Conservation (phyloP, 2,797 vertebrate species). For the Cryptoprocta ferox region DNA sequence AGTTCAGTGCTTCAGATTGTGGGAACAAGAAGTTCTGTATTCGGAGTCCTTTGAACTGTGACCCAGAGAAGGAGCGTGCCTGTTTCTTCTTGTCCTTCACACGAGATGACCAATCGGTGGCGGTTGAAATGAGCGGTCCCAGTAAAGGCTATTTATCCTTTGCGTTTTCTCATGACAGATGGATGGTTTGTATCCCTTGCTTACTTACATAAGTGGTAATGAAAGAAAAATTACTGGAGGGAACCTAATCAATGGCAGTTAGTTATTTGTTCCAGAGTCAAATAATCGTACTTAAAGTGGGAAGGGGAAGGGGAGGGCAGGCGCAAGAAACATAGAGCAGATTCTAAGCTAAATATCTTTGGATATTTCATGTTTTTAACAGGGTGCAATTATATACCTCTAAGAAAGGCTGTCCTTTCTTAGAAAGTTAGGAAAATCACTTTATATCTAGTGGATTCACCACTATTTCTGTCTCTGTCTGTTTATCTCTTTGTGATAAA, state of each 20-base stretch:
- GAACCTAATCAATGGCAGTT: not conserved
- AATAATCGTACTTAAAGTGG: not conserved
- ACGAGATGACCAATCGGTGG: slow-evolving; percentile 81
- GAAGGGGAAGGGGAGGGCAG: not conserved
- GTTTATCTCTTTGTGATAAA: not conserved
- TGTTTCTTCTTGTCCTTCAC: slow-evolving; percentile 92
- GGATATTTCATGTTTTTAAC: not conserved
- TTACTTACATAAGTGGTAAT: not conserved
- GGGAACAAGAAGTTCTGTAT: slow-evolving; percentile 91
- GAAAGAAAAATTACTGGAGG: not conserved
- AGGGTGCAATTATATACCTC: not conserved
- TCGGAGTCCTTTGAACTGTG: slow-evolving; percentile 89
- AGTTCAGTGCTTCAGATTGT: slow-evolving; percentile 91
- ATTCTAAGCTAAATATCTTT: not conserved
- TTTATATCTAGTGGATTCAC: not conserved
- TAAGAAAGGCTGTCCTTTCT: not conserved
- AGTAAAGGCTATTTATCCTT: slow-evolving; percentile 91
- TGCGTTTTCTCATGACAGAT: slow-evolving; percentile 91
- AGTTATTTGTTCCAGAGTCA: not conserved
- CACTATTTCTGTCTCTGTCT: not conserved
- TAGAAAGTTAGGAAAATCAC: not conserved
- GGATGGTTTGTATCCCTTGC: slow-evolving; percentile 91
- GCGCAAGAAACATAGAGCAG: not conserved
- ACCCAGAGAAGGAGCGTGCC: slow-evolving; percentile 83
- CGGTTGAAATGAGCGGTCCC: slow-evolving; percentile 92